Evolutionary conservation across 2,888 invertebrate species (phyloP).

Genomic region (Leptinotarsa tumamoca): DNA sequence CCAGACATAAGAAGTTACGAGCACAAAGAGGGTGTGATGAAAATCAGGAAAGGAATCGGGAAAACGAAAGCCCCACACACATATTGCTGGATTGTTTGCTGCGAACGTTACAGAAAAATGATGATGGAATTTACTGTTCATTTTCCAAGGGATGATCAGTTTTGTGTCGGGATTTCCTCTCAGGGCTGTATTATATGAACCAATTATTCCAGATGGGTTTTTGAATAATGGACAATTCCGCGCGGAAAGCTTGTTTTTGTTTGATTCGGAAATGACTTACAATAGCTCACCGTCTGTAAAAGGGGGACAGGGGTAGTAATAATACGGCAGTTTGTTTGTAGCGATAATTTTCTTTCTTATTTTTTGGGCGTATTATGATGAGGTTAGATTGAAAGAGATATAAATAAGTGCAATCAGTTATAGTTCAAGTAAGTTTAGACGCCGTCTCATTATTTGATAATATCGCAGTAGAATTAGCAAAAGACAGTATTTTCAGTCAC

Average conservation of each 20-base stretch:
- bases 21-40: slow-evolving; percentile 39
- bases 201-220: neutral
- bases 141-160: slow-evolving; percentile 29
- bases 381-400: too few species aligned
- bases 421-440: too few species aligned
- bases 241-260: neutral
- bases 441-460: too few species aligned
- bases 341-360: too few species aligned
- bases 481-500: too few species aligned
- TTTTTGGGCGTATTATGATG: too few species aligned
- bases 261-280: too few species aligned
- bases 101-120: slow-evolving; percentile 63
- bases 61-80: slow-evolving; percentile 64
- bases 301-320: too few species aligned
- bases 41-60: slow-evolving; percentile 58
- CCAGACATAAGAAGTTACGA: slow-evolving; percentile 1
- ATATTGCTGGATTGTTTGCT: slow-evolving; percentile 65
- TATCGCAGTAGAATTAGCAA: too few species aligned
- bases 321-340: too few species aligned
- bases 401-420: too few species aligned
- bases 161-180: slow-evolving; percentile 28
- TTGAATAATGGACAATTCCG: neutral
- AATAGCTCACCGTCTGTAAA: too few species aligned
- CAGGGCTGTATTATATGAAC: neutral
- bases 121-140: slow-evolving; percentile 50